A percentile compares a stretch with the other conserved stretches of the same genome.
phyloP scores from a whole-genome alignment of 2,888 invertebrate species.

The Melanostoma mellinum region DNA sequence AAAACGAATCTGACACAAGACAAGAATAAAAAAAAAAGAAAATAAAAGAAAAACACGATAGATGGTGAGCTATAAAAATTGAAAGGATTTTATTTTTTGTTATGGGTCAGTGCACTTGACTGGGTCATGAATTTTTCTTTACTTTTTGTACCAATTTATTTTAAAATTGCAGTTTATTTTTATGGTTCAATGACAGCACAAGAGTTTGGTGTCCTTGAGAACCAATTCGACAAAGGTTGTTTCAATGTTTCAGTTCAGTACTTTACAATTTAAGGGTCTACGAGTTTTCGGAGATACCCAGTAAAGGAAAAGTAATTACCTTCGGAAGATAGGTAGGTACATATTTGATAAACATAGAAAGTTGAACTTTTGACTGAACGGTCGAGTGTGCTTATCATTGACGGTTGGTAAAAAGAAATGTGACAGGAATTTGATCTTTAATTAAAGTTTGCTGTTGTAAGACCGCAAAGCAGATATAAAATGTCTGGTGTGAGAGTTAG shows the following conservation, averaged over 20 bases:
- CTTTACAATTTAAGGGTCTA: constrained; percentile 55
- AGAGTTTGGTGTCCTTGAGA: constrained; percentile 32
- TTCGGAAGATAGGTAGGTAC: not conserved
- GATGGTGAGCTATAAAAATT: constrained; percentile 2
- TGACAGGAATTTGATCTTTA: no score
- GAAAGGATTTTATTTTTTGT: constrained; percentile 37
- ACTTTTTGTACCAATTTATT: constrained; percentile 27
- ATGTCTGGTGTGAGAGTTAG: no score
- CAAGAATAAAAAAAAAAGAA: not conserved
- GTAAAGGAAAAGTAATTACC: constrained; percentile 8
- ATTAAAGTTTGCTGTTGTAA: not conserved
- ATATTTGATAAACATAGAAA: not conserved
- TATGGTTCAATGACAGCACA: constrained; percentile 21
- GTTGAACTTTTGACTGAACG: not conserved
- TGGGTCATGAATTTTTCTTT: constrained; percentile 50
- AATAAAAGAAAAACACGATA: not conserved
- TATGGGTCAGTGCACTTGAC: constrained; percentile 65
- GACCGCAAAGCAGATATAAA: not conserved
- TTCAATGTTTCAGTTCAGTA: constrained; percentile 36
- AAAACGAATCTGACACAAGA: constrained; percentile 41
- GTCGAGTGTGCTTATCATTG: not conserved
- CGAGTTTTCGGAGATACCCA: constrained; percentile 48
- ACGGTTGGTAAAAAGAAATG: no score
- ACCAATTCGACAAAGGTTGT: constrained; percentile 41
- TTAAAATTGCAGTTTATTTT: constrained; percentile 29